Evolutionary conservation across 2,888 invertebrate genomes (phyloP), one percentile per base, ranked within the genome.

Genomic region (Schizotus pectinicornis): DNA sequence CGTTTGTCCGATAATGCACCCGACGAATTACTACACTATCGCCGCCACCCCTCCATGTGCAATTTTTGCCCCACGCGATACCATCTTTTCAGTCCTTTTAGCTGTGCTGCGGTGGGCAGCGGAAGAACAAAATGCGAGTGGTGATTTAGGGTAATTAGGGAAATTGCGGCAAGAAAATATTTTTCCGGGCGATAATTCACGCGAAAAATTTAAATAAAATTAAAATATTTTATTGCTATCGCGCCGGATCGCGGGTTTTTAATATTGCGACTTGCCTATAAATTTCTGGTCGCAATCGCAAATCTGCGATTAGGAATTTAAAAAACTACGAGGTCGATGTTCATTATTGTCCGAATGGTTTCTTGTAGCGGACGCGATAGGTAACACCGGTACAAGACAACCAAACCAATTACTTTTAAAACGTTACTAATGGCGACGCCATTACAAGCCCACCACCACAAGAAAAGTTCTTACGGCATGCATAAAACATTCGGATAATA

Each of bases 1-100:
- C 46, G 53, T 49, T 52, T 53, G 37, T 58, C 47, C 36, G 47
- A 45, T 45, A 45, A 45, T 33, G 32, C 31, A 32, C 13, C 8
- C 12, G 9, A 33, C 11, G n/a, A 35, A n/a, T 11, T 35, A 39
- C 8, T 39, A n/a, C 8, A 6, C 13, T 11, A 39, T 39, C 12
- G 39, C 12, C 39, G 2, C 9, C 12, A 13, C 6, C 39, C 8
- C 9, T 8, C 13, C 9, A 12, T 12, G 9, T 39, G 39, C 39
- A 39, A 35, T 22, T 22, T 22, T 22, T 22, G 22, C 22, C 2
- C 39, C n/a, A n/a, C 35, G 35, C n/a, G 35, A 35, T 35, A 2
- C 9, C 6, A 3, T 35, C 22, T 2, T 22, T 22, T 22, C 22
- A 22, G 22, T 22, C 22, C 5, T 22, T 22, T n/a, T n/a, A n/a